These are phyloP conservation scores for Rhopilema esculentum DNA, from an alignment of 30 jellyfish, hydroid and myxozoan genomes.

Conservation along the genomic window DNA sequence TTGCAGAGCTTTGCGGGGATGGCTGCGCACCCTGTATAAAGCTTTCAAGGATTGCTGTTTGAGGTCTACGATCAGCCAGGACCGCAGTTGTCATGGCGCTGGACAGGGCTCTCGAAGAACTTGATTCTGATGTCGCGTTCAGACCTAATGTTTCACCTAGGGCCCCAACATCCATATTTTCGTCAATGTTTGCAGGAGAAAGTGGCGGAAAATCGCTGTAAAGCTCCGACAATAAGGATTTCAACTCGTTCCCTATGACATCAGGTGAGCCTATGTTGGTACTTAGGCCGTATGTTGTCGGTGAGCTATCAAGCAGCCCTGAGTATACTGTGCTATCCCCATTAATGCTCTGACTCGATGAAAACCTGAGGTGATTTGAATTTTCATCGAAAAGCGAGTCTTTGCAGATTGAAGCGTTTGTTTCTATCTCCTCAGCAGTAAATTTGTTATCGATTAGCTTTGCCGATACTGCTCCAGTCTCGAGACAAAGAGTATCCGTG, in stretches of 20 bases:
- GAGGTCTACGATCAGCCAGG: not conserved
- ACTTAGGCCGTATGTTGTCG: slow-evolving; percentile 2
- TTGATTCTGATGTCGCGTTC: slow-evolving; percentile 2
- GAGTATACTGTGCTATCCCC: not conserved
- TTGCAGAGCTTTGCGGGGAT: not conserved
- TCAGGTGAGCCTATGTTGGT: slow-evolving; percentile 54
- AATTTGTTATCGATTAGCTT: not conserved
- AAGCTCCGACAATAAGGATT: slow-evolving; percentile 44
- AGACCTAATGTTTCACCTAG: slow-evolving; percentile 6
- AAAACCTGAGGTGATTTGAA: slow-evolving; percentile 8
- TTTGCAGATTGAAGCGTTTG: not conserved
- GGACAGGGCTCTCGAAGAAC: too few species aligned
- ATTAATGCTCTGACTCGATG: not conserved
- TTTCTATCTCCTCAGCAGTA: not conserved
- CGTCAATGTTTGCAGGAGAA: slow-evolving; percentile 39
- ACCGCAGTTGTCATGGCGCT: not conserved
- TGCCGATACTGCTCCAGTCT: not conserved
- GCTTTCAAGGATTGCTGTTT: not conserved
- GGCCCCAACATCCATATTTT: slow-evolving; percentile 46
- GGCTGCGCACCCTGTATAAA: not conserved
- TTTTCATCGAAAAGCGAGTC: not conserved
- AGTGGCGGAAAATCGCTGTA: slow-evolving; percentile 68
- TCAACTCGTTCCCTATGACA: slow-evolving; percentile 56
- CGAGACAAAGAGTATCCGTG: not conserved
- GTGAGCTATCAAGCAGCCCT: slow-evolving; percentile 14